Conservation (phyloP, 2,797 vertebrate species). For the Oophaga sylvatica region DNA sequence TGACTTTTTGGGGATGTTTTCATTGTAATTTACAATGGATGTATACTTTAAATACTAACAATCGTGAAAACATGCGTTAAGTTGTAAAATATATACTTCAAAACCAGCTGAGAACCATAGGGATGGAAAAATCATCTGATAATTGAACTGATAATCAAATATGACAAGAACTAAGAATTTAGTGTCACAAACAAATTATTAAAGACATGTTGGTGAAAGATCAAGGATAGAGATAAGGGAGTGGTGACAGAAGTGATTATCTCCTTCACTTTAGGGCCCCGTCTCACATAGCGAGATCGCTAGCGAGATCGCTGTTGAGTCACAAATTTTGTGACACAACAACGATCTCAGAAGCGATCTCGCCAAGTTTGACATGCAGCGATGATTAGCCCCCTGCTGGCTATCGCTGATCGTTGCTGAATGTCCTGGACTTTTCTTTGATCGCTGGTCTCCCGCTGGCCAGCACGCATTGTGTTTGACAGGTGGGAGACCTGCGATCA, state of each 20-base stretch:
- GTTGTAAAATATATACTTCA: not conserved
- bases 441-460: too few relatives aligned
- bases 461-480: too few relatives aligned
- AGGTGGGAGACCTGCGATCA: too few relatives aligned
- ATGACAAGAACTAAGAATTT: not conserved
- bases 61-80: not conserved
- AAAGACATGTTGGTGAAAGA: slow-evolving; percentile 10
- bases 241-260: slow-evolving; percentile 4
- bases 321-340: too few relatives aligned
- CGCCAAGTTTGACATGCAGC: too few relatives aligned
- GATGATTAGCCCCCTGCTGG: too few relatives aligned
- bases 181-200: slow-evolving; percentile 5
- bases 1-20: not conserved
- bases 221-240: not conserved
- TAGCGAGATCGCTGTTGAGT: too few relatives aligned
- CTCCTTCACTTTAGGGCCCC: not conserved
- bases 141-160: not conserved
- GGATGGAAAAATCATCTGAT: too few relatives aligned
- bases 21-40: not conserved
- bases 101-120: not conserved
- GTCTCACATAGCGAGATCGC: too few relatives aligned
- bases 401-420: too few relatives aligned
- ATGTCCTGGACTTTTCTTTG: too few relatives aligned
- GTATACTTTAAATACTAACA: not conserved
- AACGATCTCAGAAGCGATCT: too few relatives aligned